Percentiles rank a stretch among this genome's conserved stretches.
These are phyloP conservation scores for Bubo scandiacus DNA, from an alignment of 2,113 vertebrate genomes.

Conservation along the genomic window DNA sequence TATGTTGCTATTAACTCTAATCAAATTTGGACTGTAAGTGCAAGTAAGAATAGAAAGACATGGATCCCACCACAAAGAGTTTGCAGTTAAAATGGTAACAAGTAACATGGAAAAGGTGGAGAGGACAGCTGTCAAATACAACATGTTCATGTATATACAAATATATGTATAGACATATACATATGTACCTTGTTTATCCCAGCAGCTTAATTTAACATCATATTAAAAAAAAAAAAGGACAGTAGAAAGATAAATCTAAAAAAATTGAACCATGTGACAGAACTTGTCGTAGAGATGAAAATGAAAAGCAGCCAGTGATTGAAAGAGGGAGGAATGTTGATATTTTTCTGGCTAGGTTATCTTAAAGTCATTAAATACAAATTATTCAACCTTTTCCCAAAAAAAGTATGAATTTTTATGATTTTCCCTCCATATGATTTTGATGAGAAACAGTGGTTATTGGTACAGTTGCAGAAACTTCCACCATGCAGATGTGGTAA, in stretches of 20 bases:
- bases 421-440: neutral
- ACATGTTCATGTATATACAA: neutral
- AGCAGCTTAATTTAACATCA: neutral
- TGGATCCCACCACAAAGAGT: neutral
- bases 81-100: neutral
- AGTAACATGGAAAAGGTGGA: neutral
- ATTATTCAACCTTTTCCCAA: neutral
- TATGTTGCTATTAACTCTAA: neutral
- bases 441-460: neutral
- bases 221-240: neutral
- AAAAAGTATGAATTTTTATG: neutral
- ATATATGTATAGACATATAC: neutral
- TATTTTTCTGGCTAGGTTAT: neutral
- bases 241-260: slow-evolving; percentile 3
- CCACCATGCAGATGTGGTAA: neutral
- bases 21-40: neutral
- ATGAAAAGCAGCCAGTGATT: slow-evolving; percentile 6
- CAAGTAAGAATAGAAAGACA: neutral
- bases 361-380: slow-evolving; percentile 14
- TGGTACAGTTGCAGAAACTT: neutral
- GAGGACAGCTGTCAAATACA: neutral
- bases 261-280: slow-evolving; percentile 31
- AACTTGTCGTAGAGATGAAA: slow-evolving; percentile 21
- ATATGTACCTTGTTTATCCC: neutral
- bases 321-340: neutral